Conservation (phyloP, 2,888 invertebrate species). For the Melanotus villosus region DNA sequence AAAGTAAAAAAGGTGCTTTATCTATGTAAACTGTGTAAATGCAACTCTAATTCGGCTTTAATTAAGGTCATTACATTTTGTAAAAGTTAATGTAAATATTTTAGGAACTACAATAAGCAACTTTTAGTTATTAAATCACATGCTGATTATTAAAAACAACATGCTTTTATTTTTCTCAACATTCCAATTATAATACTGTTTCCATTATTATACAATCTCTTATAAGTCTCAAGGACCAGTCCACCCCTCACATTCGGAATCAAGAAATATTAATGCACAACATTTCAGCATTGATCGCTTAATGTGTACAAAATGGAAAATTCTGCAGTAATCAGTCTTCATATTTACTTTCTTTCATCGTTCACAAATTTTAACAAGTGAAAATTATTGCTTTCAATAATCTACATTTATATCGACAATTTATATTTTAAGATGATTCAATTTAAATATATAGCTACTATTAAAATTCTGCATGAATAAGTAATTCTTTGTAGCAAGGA, state of each 20-base stretch:
- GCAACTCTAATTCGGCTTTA: no score
- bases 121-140: background rate
- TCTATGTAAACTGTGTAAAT: no score
- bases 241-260: background rate
- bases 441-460: constrained; percentile 62
- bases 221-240: no score
- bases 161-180: background rate
- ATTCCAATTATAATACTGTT: background rate
- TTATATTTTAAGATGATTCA: constrained; percentile 58
- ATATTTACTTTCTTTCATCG: background rate
- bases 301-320: background rate
- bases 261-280: no score
- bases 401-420: background rate
- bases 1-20: no score
- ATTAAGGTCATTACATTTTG: no score
- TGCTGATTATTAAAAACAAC: background rate
- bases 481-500: constrained; percentile 64
- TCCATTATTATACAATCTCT: no score
- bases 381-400: constrained; percentile 17
- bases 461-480: constrained; percentile 63
- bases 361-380: constrained; percentile 10
- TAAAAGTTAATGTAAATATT: background rate
- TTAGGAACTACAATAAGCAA: background rate
- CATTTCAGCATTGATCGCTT: background rate
- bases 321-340: constrained; percentile 21